These are phyloP conservation scores for Scaptomyza tumidula DNA, from an alignment of 2,888 invertebrate genomes.

Conservation along the genomic window DNA sequence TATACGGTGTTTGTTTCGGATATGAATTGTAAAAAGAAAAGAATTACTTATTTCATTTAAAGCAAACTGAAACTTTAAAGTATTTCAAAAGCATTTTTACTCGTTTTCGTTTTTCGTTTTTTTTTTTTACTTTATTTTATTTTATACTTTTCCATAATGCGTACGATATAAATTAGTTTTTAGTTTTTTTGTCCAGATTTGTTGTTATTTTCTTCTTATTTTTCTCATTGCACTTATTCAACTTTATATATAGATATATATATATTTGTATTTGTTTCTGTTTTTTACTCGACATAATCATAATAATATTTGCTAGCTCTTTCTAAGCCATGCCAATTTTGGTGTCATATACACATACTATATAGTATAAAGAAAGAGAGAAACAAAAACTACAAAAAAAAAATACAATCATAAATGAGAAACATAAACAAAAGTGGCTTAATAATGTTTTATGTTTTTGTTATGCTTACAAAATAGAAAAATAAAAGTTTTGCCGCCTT, in stretches of 20 bases:
- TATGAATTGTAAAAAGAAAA: no score
- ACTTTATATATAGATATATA: neutral
- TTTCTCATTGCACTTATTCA: slow-evolving; percentile 53
- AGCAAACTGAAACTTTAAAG: no score
- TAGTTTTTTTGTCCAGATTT: slow-evolving; percentile 23
- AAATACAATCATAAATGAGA: slow-evolving; percentile 8
- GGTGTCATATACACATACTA: neutral
- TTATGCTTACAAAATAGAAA: slow-evolving; percentile 57
- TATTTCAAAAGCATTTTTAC: neutral
- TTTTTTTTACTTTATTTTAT: neutral
- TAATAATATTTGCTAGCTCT: slow-evolving; percentile 20
- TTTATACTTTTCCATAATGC: neutral
- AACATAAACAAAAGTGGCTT: slow-evolving; percentile 61
- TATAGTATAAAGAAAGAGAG: no score
- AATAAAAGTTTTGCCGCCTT: slow-evolving; percentile 44
- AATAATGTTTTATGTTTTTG: slow-evolving; percentile 16
- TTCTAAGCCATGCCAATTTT: slow-evolving; percentile 34
- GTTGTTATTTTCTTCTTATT: neutral
- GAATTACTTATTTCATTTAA: no score
- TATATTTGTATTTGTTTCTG: neutral
- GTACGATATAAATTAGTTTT: slow-evolving; percentile 26
- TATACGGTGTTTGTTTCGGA: neutral
- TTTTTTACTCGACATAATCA: no score
- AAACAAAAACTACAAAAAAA: slow-evolving; percentile 20
- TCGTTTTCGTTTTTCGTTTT: neutral